A percentile compares a stretch with the other conserved stretches of the same genome.
Conservation (phyloP, 1,140 invertebrate genomes). For the Branchinecta lindahli region DNA sequence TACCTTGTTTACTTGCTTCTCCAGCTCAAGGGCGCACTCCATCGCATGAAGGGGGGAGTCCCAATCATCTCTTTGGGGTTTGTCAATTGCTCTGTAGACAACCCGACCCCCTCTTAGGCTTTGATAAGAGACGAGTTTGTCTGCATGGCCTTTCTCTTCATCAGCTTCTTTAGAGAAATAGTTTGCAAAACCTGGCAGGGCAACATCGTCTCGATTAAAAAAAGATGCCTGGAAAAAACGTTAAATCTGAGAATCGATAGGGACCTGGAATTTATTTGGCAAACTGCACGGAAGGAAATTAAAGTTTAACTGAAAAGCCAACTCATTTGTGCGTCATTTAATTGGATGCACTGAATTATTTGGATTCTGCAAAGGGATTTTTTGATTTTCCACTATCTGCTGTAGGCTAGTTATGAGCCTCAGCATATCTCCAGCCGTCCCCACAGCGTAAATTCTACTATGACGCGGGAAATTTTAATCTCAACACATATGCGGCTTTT, state of each 20-base stretch:
- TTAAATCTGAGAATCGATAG: constrained; percentile 11
- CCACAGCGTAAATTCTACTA: no score
- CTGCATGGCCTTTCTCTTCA: constrained; percentile 60
- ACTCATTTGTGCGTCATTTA: no score
- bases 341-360: no score
- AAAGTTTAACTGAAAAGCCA: no score
- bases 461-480: no score
- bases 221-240: constrained; percentile 44
- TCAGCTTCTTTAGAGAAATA: constrained; percentile 54
- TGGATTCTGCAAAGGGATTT: no score
- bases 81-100: constrained; percentile 36
- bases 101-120: constrained; percentile 63
- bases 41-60: constrained; percentile 48
- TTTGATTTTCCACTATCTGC: no score
- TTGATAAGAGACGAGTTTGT: constrained; percentile 57
- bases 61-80: constrained; percentile 46
- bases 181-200: constrained; percentile 47
- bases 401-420: no score
- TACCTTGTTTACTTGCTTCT: constrained; percentile 59
- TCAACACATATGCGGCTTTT: no score
- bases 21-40: constrained; percentile 49
- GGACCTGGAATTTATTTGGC: no score
- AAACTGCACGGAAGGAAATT: no score
- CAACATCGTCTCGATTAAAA: constrained; percentile 64
- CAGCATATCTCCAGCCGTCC: no score